Conservation (phyloP, 2,113 vertebrate genomes). For the Malaclemys terrapin region DNA sequence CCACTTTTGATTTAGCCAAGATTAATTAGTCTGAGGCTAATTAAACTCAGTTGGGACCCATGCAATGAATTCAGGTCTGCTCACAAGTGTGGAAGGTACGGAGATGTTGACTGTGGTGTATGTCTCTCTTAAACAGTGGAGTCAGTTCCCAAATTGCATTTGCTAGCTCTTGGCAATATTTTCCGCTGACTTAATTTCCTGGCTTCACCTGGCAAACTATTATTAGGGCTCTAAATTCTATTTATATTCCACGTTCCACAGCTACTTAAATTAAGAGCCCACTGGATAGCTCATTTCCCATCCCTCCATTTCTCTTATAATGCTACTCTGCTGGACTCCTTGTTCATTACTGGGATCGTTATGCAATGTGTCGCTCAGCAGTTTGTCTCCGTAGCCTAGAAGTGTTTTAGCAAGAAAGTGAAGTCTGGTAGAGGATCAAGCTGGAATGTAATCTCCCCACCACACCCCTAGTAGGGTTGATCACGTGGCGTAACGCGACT, state of each 20-base stretch:
- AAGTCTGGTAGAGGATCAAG: neutral
- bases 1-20: neutral
- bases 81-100: neutral
- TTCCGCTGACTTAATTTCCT: constrained; percentile 19
- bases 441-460: neutral
- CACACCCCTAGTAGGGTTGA: neutral
- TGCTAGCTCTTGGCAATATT: neutral
- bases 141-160: neutral
- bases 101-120: neutral
- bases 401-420: neutral
- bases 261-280: neutral
- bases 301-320: accelerated
- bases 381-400: neutral
- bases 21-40: neutral
- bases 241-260: neutral
- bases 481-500: neutral
- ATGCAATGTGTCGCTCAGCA: neutral
- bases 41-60: neutral
- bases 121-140: neutral
- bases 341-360: accelerated
- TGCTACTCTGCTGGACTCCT: neutral
- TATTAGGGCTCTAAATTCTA: neutral
- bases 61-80: accelerated
- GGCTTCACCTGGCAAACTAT: neutral
- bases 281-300: accelerated